Percentiles rank a stretch among this genome's conserved stretches.
Evolutionary conservation across 1,140 invertebrate genomes (phyloP).

Genomic region (Leptopilina clavipes): DNA sequence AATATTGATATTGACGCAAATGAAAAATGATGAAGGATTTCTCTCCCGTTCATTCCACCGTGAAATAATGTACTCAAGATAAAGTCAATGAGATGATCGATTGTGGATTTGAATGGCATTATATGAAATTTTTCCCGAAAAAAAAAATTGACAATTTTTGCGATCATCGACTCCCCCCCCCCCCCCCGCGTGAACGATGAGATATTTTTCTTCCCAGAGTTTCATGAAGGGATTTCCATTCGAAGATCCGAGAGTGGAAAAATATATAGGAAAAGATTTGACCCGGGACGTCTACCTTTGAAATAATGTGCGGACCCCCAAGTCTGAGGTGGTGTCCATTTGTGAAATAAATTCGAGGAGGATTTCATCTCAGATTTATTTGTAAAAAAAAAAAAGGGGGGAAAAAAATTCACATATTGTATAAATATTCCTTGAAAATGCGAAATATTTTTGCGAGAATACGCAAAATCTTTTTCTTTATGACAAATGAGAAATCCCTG

Average conservation of each 20-base stretch:
- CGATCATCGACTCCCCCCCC: too few relatives aligned
- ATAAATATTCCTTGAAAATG: slow-evolving; percentile 4
- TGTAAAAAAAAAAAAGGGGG: background rate
- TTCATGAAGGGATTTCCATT: background rate
- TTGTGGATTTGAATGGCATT: background rate
- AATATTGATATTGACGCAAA: background rate
- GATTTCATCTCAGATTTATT: background rate
- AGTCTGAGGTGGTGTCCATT: background rate
- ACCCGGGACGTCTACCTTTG: slow-evolving; percentile 18
- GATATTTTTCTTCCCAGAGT: background rate
- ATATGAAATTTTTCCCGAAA: too few relatives aligned
- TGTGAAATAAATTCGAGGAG: background rate
- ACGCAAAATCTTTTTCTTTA: background rate
- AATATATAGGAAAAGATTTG: slow-evolving; percentile 31
- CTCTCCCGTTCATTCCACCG: background rate
- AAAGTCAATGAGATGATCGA: slow-evolving; percentile 8
- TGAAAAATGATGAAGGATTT: background rate
- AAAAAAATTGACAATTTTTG: too few relatives aligned
- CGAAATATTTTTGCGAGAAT: background rate
- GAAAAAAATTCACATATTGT: background rate
- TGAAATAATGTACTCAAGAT: slow-evolving; percentile 10
- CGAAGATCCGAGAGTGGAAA: background rate
- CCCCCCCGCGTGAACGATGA: too few relatives aligned
- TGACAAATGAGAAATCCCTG: background rate
- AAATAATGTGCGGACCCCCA: background rate